A percentile compares a stretch with the other conserved stretches of the same genome.
phyloP scores from a whole-genome alignment of 35 echinoderm and acorn worm species.

The Diadema setosum region DNA sequence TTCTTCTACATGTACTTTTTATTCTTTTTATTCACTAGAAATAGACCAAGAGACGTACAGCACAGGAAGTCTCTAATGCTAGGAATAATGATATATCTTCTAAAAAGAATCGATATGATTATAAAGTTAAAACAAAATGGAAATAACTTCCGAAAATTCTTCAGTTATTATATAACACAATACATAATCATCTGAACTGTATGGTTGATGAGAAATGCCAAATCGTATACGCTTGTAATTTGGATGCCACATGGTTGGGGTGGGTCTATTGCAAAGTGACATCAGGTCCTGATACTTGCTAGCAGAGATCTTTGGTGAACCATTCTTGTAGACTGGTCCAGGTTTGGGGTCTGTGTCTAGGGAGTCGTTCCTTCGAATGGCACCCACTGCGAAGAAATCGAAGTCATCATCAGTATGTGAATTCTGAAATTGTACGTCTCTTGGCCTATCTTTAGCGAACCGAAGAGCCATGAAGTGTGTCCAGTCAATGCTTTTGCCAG shows the following conservation, averaged over 20 bases:
- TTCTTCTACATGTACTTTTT: neutral
- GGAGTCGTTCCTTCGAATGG: neutral
- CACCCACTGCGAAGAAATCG: neutral
- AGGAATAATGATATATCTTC: too few species aligned
- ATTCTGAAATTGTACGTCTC: neutral
- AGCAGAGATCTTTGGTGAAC: neutral
- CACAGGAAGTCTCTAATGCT: neutral
- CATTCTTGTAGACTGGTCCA: neutral
- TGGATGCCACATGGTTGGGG: neutral
- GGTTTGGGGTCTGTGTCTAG: neutral
- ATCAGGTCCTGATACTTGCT: constrained; percentile 20
- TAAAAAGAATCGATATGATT: too few species aligned
- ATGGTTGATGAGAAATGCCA: too few species aligned
- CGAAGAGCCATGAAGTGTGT: neutral
- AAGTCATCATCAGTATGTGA: neutral
- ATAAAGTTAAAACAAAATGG: too few species aligned
- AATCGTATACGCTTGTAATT: too few species aligned
- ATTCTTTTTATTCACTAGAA: neutral
- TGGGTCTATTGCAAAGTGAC: neutral
- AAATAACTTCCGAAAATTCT: too few species aligned
- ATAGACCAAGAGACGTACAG: neutral
- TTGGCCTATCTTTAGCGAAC: neutral
- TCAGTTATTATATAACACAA: too few species aligned
- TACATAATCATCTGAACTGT: too few species aligned
- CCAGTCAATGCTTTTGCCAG: neutral